Conservation (phyloP, 2,888 invertebrate species). For the Plemyria rubiginata region DNA sequence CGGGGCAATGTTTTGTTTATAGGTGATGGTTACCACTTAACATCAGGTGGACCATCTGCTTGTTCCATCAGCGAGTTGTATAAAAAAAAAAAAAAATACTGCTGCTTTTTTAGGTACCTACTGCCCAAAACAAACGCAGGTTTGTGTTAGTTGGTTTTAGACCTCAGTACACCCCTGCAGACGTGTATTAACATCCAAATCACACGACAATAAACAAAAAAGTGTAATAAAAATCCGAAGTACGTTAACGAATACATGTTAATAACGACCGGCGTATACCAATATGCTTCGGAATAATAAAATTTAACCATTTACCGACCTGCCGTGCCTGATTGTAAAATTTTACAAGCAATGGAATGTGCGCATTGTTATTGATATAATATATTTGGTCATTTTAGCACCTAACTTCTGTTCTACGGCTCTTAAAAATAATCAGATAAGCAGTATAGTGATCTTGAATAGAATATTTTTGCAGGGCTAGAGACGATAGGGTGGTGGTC, state of each 20-base stretch:
- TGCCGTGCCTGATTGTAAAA: slow-evolving; percentile 54
- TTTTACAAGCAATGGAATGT: slow-evolving; percentile 46
- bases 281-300: slow-evolving; percentile 43
- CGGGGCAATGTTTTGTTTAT: too few species aligned
- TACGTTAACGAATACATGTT: slow-evolving; percentile 47
- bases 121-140: background rate
- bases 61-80: too few species aligned
- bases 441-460: background rate
- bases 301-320: slow-evolving; percentile 43
- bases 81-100: too few species aligned
- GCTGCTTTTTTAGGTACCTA: background rate
- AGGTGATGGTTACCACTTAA: too few species aligned
- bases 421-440: background rate
- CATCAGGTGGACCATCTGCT: too few species aligned
- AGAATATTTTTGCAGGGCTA: background rate
- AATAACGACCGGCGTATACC: slow-evolving; percentile 40
- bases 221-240: slow-evolving; percentile 51
- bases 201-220: slow-evolving; percentile 45
- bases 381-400: slow-evolving; percentile 21
- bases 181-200: slow-evolving; percentile 39
- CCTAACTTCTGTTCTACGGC: background rate
- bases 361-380: slow-evolving; percentile 20
- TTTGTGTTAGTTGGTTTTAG: background rate
- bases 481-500: too few species aligned
- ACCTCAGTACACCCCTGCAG: slow-evolving; percentile 34